These are phyloP conservation scores for Hydrotaea cyrtoneurina DNA, from an alignment of 2,888 invertebrate genomes.

Conservation along the genomic window DNA sequence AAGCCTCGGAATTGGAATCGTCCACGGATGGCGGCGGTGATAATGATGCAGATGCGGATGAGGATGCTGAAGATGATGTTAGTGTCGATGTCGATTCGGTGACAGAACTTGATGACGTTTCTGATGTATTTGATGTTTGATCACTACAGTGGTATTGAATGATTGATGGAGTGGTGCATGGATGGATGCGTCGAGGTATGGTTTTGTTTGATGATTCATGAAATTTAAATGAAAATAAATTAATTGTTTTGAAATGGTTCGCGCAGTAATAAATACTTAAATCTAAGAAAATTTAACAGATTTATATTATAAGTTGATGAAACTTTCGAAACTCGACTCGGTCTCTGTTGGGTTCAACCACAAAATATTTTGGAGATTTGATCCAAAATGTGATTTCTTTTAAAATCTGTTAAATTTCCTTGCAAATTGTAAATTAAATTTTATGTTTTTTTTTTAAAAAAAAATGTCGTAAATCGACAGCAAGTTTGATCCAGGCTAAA, in stretches of 20 bases:
- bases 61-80: slow-evolving; percentile 42
- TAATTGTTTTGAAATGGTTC: slow-evolving; percentile 23
- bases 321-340: no score
- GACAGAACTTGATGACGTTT: slow-evolving; percentile 68
- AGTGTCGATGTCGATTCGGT: slow-evolving; percentile 37
- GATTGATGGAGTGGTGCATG: not conserved
- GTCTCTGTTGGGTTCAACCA: no score
- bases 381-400: not conserved
- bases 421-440: not conserved
- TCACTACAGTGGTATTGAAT: not conserved
- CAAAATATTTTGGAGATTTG: no score
- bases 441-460: not conserved
- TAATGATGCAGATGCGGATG: slow-evolving; percentile 43
- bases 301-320: not conserved
- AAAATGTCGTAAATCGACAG: not conserved
- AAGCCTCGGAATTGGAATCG: slow-evolving; percentile 18
- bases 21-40: slow-evolving; percentile 16
- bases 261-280: not conserved
- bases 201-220: slow-evolving; percentile 47
- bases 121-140: slow-evolving; percentile 3
- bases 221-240: slow-evolving; percentile 54
- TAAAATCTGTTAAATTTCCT: slow-evolving; percentile 1
- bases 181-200: not conserved
- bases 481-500: no score
- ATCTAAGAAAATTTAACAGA: slow-evolving; percentile 30